Evolutionary conservation across 2,113 vertebrate genomes (phyloP).

Genomic region (Lamprologus ornatipinnis): DNA sequence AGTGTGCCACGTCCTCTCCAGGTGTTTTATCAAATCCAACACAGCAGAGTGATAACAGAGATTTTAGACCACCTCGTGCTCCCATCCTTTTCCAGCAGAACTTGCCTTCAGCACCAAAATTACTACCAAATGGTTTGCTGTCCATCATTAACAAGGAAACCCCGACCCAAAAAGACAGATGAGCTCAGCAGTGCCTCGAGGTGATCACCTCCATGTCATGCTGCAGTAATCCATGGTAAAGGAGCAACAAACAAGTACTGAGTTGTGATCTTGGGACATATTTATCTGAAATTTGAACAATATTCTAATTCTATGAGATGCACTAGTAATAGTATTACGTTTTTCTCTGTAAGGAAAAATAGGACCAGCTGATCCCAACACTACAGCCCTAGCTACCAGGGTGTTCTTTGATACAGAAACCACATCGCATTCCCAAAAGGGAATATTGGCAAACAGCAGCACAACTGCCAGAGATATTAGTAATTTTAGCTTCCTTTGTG

Average conservation of each 20-base stretch:
- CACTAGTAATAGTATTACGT: neutral
- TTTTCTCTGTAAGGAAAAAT: neutral
- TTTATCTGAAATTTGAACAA: neutral
- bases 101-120: neutral
- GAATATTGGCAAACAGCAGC: neutral
- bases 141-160: neutral
- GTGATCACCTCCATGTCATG: neutral
- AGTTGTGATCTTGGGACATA: neutral
- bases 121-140: neutral
- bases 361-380: neutral
- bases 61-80: neutral
- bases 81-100: neutral
- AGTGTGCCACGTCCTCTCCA: rapidly evolving
- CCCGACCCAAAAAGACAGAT: neutral
- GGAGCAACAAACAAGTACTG: neutral
- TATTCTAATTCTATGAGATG: neutral
- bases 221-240: neutral
- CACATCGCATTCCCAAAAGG: neutral
- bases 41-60: neutral
- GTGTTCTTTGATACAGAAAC: neutral
- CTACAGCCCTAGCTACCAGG: neutral
- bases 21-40: neutral
- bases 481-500: neutral
- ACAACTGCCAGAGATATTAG: neutral
- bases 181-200: neutral